A percentile compares a stretch with the other conserved stretches of the same genome.
Evolutionary conservation across 2,797 vertebrate species (phyloP).

Genomic region (Scolopax bukidnonensis): DNA sequence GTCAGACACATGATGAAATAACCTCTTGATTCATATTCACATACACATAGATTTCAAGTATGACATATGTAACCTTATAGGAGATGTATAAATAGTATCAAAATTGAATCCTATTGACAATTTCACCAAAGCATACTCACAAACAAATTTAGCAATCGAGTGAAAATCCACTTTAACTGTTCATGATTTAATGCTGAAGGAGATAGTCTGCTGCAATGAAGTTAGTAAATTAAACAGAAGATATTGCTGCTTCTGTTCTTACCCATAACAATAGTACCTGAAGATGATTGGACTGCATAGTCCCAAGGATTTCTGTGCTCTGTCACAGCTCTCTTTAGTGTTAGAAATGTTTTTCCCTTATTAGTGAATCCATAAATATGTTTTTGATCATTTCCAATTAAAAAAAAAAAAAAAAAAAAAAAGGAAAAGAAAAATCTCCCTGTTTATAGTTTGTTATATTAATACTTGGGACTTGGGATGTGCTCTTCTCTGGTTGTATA

Average conservation of each 20-base stretch:
- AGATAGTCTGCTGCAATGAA: background rate
- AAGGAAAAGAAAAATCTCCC: background rate
- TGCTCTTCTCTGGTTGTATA: background rate
- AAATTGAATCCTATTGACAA: background rate
- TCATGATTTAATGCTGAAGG: background rate
- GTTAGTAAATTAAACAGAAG: background rate
- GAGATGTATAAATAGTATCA: background rate
- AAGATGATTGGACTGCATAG: background rate
- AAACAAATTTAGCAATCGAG: background rate
- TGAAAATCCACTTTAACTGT: background rate
- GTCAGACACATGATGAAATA: constrained; percentile 9
- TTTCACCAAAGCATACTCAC: background rate
- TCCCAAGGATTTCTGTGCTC: background rate
- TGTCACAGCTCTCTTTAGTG: background rate
- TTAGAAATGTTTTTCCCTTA: background rate
- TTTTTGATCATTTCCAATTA: background rate
- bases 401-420: background rate
- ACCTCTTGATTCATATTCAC: background rate
- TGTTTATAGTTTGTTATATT: background rate
- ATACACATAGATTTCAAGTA: background rate
- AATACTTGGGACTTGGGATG: background rate
- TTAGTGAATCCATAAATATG: background rate
- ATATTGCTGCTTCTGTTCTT: background rate
- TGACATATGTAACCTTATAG: background rate
- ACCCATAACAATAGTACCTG: background rate